Base-by-base conservation (phyloP, 2,113 vertebrate genomes). In the Microcebus tavaratra region DNA sequence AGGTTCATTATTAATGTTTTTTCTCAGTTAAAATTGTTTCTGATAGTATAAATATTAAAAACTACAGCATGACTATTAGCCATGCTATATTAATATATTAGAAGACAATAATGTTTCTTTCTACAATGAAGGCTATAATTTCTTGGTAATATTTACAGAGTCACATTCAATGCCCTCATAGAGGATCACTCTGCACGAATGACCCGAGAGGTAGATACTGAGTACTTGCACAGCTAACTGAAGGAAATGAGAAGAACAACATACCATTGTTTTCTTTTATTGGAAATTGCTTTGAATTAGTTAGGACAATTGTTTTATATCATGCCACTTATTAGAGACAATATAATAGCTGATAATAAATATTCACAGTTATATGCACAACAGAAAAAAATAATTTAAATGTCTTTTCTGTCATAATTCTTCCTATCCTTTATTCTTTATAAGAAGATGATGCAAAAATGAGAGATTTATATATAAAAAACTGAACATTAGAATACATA, bases 241-340 rank as follows among this genome's bases (percentile, higher is more conserved):
- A 95, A 97, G 93, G 63, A 87, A 73, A 85, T 89, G 83, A 95
- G 84, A 92, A 86, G 63, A 96, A 96, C 76, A 7, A 21, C 50
- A 61, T 75, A 42, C 83, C 91, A 23, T 89, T 94, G 70, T 95
- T 95, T 90, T 57, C 55, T 90, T 90, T 91, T 88, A 93, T 0
- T 95, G 78, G 92, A 96, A 95, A 98, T 95, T 78, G 20, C 34
- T 97, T 87, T 90, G 7, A 76, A 93, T 98, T 59, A 93, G 96
- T 94, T 90, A 45, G 42, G 94, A 63, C 4, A 95, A 96, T 89
- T 94, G 92, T 94, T 92, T 50, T 68, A 90, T 94, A 88, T 88
- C 72, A 55, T 91, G 86, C 94, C 83, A 88, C 31, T 85, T 42
- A 34, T 4, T 70, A 96, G 95, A 89, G 96, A 65, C 27, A 76